A percentile compares a stretch with the other conserved stretches of the same genome.
phyloP scores from a whole-genome alignment of 2,797 vertebrate species.

The Toxotes lorentzi region DNA sequence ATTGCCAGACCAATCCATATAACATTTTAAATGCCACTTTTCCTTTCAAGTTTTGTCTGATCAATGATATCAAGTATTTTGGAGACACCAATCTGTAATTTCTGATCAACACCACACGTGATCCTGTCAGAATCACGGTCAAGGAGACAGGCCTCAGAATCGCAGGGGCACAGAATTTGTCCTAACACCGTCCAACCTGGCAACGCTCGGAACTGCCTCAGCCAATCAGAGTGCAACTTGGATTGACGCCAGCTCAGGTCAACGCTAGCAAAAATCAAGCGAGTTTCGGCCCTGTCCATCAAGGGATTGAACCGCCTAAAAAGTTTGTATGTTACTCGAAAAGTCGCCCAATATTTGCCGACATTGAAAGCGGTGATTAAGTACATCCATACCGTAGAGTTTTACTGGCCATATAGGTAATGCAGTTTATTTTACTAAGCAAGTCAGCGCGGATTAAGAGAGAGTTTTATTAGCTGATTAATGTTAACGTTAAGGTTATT shows the following conservation, averaged over 20 bases:
- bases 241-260: not conserved
- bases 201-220: not conserved
- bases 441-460: rapidly evolving
- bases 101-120: not conserved
- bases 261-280: not conserved
- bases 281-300: rapidly evolving
- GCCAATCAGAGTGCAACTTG: conserved; percentile 60
- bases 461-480: not conserved
- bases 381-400: rapidly evolving
- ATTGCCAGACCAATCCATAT: not conserved
- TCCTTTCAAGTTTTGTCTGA: not conserved
- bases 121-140: not conserved
- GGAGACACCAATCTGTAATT: not conserved
- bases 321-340: conserved; percentile 1
- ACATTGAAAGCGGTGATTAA: not conserved
- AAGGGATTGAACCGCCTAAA: not conserved
- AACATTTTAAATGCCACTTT: too few relatives aligned
- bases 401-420: not conserved
- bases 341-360: not conserved
- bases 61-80: not conserved
- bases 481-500: not conserved
- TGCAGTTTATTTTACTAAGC: not conserved
- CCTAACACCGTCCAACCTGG: not conserved
- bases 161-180: not conserved
- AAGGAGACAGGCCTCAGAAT: not conserved